Conservation (phyloP, 2,113 vertebrate genomes). For the Platanista minor region DNA sequence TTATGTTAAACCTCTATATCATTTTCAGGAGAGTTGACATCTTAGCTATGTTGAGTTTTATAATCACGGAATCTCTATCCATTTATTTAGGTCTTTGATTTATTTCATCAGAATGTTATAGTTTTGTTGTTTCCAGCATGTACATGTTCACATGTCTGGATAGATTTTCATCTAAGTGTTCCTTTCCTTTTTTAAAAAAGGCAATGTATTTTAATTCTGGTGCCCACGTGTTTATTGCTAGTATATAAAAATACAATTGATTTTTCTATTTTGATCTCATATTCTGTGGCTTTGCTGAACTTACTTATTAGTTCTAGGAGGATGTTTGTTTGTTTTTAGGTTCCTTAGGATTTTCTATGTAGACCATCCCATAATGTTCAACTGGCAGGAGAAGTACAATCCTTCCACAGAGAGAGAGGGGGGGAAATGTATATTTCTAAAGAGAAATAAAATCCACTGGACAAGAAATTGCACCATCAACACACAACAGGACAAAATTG, state of each 20-base stretch:
- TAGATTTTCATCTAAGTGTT: neutral
- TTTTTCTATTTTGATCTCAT: neutral
- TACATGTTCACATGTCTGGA: neutral
- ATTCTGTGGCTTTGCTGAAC: neutral
- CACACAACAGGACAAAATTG: neutral
- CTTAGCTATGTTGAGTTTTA: neutral
- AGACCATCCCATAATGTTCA: neutral
- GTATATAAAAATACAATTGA: neutral
- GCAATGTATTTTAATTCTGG: neutral
- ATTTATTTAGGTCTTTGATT: neutral
- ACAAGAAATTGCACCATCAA: neutral
- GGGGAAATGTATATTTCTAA: neutral
- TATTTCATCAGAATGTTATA: neutral
- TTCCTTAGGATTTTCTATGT: neutral
- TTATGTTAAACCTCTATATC: neutral
- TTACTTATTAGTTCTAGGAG: neutral
- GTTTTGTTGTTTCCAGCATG: neutral
- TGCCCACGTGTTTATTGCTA: neutral
- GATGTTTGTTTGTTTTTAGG: neutral
- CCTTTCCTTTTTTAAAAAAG: neutral
- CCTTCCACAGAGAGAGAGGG: neutral
- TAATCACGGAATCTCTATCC: neutral
- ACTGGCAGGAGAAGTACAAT: neutral
- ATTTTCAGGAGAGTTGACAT: neutral
- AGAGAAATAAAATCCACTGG: neutral